Base-by-base conservation (phyloP, 2,113 vertebrate species). In the Rhadina sibilatrix region DNA sequence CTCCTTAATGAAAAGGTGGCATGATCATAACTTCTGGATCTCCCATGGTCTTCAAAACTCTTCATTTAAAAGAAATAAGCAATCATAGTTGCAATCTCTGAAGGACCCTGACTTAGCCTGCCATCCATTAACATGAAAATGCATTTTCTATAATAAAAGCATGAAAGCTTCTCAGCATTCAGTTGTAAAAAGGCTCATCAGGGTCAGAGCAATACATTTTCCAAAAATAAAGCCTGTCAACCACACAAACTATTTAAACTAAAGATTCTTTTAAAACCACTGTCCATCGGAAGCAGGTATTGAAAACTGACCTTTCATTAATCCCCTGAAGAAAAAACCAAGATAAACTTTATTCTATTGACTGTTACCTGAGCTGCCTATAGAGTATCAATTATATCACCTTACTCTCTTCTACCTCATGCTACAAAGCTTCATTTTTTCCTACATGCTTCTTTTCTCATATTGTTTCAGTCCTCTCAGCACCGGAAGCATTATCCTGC, bases 361-460 rank as follows among this genome's bases (percentile, higher is more conserved):
- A 54, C 64, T 78, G 89, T 60, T 88, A 97, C 91, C 86, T 89
- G 91, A 97, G 87, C 83, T 79, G 57, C 53, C 83, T 84, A 40
- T 31, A 42, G 25, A 83, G 77, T 47, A 92, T 37, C 83, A 56
- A 40, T 82, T 91, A 16, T 49, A 89, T 64, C 77, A 82, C 77
- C 69, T 84, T 87, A 84, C 83, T 82, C 30, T 14, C 42, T 89
- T 92, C 50, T 25, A 91, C 31, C 56, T 88, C 83, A 23, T 2
- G 18, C 46, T 56, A 85, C 53, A 86, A 77, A 95, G 90, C 85
- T 74, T 91, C 59, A 63, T 35, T 47, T 91, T 76, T 78, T 87
- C 78, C 74, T 49, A 15, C 11, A 46, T 16, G 40, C 31, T 37
- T 66, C n/a, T 68, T 68, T 82, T 64, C 44, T 83, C 38, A 63